Conservation (phyloP, 37 sponge, comb jelly and placozoan species). For the Cliona cf. orientalis region DNA sequence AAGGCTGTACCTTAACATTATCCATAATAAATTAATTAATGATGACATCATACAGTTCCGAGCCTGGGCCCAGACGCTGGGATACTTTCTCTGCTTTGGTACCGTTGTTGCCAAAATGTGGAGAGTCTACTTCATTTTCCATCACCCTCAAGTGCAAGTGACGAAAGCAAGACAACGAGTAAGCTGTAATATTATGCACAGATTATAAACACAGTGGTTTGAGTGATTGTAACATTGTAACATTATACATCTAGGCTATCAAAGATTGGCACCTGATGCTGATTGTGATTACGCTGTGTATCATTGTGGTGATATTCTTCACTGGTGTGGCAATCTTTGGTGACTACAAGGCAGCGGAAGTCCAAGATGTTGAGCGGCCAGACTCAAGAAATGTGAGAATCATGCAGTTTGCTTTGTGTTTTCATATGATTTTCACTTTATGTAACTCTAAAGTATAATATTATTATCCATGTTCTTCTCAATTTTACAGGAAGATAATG, state of each 20-base stretch:
- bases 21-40: not conserved
- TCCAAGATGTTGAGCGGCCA: slow-evolving; percentile 14
- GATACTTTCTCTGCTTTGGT: slow-evolving; percentile 51
- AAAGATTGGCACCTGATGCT: slow-evolving; percentile 59
- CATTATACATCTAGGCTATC: not conserved
- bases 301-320: not conserved
- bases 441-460: no score
- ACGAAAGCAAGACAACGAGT: not conserved
- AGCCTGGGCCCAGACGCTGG: slow-evolving; percentile 23
- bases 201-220: no score
- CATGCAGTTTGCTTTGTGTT: not conserved
- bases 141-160: slow-evolving; percentile 24
- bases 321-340: slow-evolving; percentile 8
- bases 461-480: not conserved
- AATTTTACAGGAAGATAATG: slow-evolving; percentile 1
- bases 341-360: slow-evolving; percentile 20
- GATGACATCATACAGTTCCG: slow-evolving; percentile 28
- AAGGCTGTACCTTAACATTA: slow-evolving; percentile 7
- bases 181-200: no score
- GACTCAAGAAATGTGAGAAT: slow-evolving; percentile 23
- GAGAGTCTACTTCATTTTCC: slow-evolving; percentile 59
- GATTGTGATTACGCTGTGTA: slow-evolving; percentile 6
- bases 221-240: not conserved
- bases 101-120: slow-evolving; percentile 50
- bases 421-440: not conserved